Base-by-base conservation (phyloP, 2,797 vertebrate species). In the Garrulus glandarius region DNA sequence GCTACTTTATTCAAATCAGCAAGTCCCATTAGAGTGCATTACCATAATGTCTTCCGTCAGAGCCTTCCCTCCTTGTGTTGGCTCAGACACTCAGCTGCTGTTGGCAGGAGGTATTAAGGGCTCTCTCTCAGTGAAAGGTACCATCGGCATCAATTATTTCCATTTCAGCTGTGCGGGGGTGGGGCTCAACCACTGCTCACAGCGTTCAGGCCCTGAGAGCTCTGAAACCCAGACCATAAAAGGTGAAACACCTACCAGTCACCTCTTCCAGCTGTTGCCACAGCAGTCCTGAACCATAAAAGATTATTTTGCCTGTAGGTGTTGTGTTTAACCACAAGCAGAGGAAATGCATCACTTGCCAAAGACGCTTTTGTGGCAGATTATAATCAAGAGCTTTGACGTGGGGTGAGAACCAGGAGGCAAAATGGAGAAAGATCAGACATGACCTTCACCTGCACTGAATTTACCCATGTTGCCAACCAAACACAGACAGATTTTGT, bases 71-170 rank as follows among this genome's bases (percentile, higher is more conserved):
- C 78, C 65, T 15, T 76, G 87, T 94, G 80, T 82, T 43, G 72
- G 56, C 84, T 80, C 84, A 60, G 60, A 57, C 87, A 41, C 70
- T 16, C 70, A 86, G 67, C 93, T 87, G 93, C 93, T 92, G 36
- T 52, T 92, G 86, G 87, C 91, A 44, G 41, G 69, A 61, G 87
- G 68, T 16, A 16, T 64, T 44, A 80, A 60, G 76, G 70, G 1
- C 70, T 71, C 82, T 52, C 44, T 67, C 84, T 75, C 77, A 20
- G 47, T 8, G 76, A 41, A 87, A 93, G 89, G 94, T 69, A 64
- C 29, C 53, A 94, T 82, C 55, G 24, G 64, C 86, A 87, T 37
- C 79, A 60, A 91, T 96, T 96, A 95, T 87, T 97, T 97, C 97
- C 93, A 81, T 89, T 87, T 95, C 95, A 76, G 56, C 72, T 71